phyloP scores from a whole-genome alignment of 2,888 invertebrate species.

The Tiliacea citrago region DNA sequence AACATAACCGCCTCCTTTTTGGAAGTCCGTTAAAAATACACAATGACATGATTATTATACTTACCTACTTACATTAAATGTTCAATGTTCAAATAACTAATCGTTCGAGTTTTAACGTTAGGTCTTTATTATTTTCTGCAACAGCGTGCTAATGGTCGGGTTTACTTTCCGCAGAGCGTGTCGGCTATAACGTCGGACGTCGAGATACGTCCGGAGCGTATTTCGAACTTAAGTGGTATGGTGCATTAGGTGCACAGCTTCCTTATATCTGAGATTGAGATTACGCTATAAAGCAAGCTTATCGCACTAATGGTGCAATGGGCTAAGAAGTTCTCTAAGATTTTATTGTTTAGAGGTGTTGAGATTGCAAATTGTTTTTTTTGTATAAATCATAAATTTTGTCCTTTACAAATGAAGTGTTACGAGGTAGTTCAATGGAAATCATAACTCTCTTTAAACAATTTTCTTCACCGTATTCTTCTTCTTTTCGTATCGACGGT shows the following conservation, averaged over 20 bases:
- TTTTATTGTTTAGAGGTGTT: slow-evolving; percentile 38
- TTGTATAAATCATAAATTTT: no score
- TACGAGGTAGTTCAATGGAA: not conserved
- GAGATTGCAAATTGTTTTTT: not conserved
- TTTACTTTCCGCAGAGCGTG: slow-evolving; percentile 57
- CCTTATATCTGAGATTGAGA: slow-evolving; percentile 37
- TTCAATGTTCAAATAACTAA: slow-evolving; percentile 9
- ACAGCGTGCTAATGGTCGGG: slow-evolving; percentile 53
- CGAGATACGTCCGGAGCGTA: slow-evolving; percentile 47
- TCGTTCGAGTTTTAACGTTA: slow-evolving; percentile 24
- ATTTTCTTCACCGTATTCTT: not conserved
- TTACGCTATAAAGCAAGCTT: slow-evolving; percentile 18
- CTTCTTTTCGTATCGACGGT: not conserved
- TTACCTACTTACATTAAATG: no score
- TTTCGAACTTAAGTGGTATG: slow-evolving; percentile 58
- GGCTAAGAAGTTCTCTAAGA: slow-evolving; percentile 10
- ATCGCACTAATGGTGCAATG: slow-evolving; percentile 29
- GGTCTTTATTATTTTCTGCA: slow-evolving; percentile 33
- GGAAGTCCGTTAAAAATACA: no score
- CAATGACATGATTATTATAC: no score
- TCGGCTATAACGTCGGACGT: slow-evolving; percentile 42
- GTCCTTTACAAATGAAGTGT: not conserved
- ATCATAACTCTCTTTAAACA: not conserved
- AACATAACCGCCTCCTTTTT: no score
- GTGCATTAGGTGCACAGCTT: slow-evolving; percentile 62